These are phyloP conservation scores for Lobophora halterata DNA, from an alignment of 2,888 invertebrate genomes.

Conservation along the genomic window DNA sequence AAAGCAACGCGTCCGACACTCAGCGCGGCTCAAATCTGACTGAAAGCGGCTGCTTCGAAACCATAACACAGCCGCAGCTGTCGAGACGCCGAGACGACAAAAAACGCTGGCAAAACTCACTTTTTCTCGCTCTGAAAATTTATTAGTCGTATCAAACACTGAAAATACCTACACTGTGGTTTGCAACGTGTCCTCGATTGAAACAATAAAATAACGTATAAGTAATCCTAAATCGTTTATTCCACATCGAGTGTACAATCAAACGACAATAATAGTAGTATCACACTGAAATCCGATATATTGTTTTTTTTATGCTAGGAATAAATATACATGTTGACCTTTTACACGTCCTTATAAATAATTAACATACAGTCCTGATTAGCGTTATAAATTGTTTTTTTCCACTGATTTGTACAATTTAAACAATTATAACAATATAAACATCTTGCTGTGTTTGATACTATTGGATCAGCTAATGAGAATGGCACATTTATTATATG, in stretches of 20 bases:
- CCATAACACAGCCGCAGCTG: conserved; percentile 10
- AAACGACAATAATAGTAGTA: conserved; percentile 52
- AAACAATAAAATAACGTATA: conserved; percentile 19
- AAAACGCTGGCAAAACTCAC: conserved; percentile 40
- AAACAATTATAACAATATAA: too few species aligned
- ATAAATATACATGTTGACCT: conserved; percentile 23
- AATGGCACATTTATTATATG: too few species aligned
- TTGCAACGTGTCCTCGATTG: conserved; percentile 10
- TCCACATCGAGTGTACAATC: conserved; percentile 55
- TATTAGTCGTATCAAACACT: conserved; percentile 7
- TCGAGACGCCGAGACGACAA: conserved; percentile 33
- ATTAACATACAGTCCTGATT: conserved; percentile 1
- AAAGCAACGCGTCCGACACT: conserved; percentile 47
- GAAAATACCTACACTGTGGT: conserved; percentile 6
- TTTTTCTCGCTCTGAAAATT: conserved; percentile 16
- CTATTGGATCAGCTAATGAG: too few species aligned
- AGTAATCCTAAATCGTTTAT: conserved; percentile 51
- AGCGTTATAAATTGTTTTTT: background rate
- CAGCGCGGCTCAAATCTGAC: conserved; percentile 53
- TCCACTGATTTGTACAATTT: too few species aligned
- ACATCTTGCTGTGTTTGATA: too few species aligned
- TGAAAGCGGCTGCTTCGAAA: conserved; percentile 35
- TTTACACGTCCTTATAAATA: conserved; percentile 2
- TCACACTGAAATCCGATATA: conserved; percentile 74
- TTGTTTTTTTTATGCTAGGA: conserved; percentile 30